Evolutionary conservation across 2,888 invertebrate species (phyloP).

Genomic region (Unio delphinus): DNA sequence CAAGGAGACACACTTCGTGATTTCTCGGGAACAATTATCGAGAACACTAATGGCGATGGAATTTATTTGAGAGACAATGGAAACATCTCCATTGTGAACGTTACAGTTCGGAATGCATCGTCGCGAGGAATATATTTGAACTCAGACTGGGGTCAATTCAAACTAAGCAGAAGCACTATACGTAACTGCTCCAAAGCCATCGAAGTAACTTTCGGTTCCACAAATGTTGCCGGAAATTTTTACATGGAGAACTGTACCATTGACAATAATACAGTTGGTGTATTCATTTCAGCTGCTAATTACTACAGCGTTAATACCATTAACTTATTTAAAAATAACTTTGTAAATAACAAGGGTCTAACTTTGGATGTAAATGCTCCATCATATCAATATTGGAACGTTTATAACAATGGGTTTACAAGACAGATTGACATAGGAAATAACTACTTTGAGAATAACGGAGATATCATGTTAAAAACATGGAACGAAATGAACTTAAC

Average conservation of each 20-base stretch:
- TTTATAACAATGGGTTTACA: neutral
- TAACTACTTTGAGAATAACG: slow-evolving; percentile 16
- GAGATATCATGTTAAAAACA: slow-evolving; percentile 11
- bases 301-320: neutral
- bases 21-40: slow-evolving; percentile 2
- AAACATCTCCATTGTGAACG: neutral
- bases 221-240: slow-evolving; percentile 4
- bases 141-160: neutral
- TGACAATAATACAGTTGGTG: slow-evolving; percentile 3
- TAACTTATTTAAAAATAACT: slow-evolving; percentile 2
- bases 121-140: neutral
- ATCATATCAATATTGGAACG: slow-evolving; percentile 1
- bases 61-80: neutral
- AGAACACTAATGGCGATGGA: neutral
- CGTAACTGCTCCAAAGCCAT: no score
- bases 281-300: neutral
- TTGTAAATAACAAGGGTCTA: neutral
- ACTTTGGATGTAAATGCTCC: slow-evolving; percentile 1
- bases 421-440: slow-evolving; percentile 8
- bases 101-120: neutral
- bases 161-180: neutral
- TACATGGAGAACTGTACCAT: slow-evolving; percentile 5
- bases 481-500: slow-evolving; percentile 4
- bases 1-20: neutral
- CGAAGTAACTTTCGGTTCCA: no score